Evolutionary conservation across 2,888 invertebrate species (phyloP), one percentile per base, ranked within the genome.

Genomic region (Cephonodes hylas): DNA sequence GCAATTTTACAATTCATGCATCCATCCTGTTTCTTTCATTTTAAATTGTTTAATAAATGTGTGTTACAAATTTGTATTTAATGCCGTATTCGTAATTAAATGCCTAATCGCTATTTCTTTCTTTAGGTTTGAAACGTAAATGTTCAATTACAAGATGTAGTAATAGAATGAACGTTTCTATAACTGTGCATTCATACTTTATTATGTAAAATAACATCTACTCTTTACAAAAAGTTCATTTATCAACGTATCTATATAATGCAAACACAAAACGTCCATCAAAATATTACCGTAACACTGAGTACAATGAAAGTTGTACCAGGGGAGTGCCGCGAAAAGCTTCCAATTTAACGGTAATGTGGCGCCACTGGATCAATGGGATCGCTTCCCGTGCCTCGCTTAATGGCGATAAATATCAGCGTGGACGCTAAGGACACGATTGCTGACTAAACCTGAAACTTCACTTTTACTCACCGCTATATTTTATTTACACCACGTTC

Each of bases 331-430:
- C 66, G 72, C 65, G 71, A 73, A 73, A 73, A 67, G 61, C 70
- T 68, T 65, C 67, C 67, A 67, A 74, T 70, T 76, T 73, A 65
- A 62, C 63, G 63, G 63, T 66, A 68, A 67, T 63, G 64, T 64
- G 65, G 57, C 59, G 65, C 67, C 66, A 69, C 57, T 66, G 67
- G 67, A 72, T 71, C 71, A 66, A 69, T 68, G 59, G 64, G 65
- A 62, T 63, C 63, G 64, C 67, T 72, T 70, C 58, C 62, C 64
- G 70, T 67, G 69, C 68, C 64, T 60, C 67, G 64, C 48, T 63
- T 59, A 63, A 25, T 5, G 61, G 63, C 66, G 69, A 67, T 75
- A 71, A 75, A 71, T 73, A 69, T 71, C 69, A 68, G 65, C 68
- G 65, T 60, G 13, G 58, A 59, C 59, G 15, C 15, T 27, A 27